Evolutionary conservation across 2,113 vertebrate genomes (phyloP), one percentile per base, ranked within the genome.

Genomic region (Ursus arctos): DNA sequence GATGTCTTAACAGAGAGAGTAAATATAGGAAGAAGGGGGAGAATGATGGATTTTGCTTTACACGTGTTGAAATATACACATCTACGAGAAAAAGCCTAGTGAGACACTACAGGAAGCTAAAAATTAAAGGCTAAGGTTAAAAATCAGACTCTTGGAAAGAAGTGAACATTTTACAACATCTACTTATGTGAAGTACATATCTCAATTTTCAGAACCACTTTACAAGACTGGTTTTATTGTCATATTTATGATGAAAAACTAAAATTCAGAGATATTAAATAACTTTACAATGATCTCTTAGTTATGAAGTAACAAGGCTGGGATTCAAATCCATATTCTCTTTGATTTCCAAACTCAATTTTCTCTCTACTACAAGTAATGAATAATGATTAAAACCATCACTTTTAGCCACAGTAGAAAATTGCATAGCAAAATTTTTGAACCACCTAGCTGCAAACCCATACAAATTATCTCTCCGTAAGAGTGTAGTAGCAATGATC

Each of bases 221-320:
- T 47, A 55, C 57, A 67, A 79, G 16, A 82, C 51, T 67, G 28
- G 40, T 63, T 94, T 93, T 93, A 96, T 80, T 74, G 55, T 49
- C 22, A 69, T 69, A 81, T 94, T 86, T 89, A 88, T 94, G 43
- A 89, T 77, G 26, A 95, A 72, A 95, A 92, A 94, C 22, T 43
- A 43, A 96, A 61, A 81, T 86, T 95, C 36, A 94, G 77, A 81
- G 22, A 40, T 33, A 82, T 76, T 80, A 88, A 94, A 82, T 76
- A 79, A 93, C 8, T 91, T 91, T 59, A 74, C n/a, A 67, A 69
- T 63, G 22, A 88, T 91, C 21, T 49, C 1, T 80, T 81, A 82
- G 55, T 51, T 89, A 94, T 19, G 81, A 69, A 95, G 82, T 93
- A 91, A 61, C 61, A 79, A 40, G 90, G 21, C 33, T 97, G 49